A percentile compares a stretch with the other conserved stretches of the same genome.
Conservation (phyloP, 23 tunicate species). For the Ciona savignyi region DNA sequence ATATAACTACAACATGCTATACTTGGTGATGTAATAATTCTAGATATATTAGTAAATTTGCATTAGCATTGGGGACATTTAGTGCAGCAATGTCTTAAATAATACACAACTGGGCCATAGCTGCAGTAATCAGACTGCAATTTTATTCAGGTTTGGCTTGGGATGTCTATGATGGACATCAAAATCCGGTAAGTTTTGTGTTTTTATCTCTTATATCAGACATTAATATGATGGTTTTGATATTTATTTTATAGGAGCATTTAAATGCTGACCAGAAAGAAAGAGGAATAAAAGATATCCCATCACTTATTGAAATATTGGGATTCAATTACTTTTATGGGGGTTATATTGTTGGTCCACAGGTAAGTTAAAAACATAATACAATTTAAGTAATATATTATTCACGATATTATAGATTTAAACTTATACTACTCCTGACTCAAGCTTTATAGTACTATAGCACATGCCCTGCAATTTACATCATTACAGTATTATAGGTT, state of each 20-base stretch:
- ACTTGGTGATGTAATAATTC: no score
- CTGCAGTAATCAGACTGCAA: no score
- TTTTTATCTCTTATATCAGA: background rate
- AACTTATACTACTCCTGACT: background rate
- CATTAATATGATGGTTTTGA: background rate
- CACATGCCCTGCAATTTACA: no score
- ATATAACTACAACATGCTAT: no score
- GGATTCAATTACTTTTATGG: slow-evolving; percentile 69
- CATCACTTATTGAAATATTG: slow-evolving; percentile 62
- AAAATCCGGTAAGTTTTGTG: slow-evolving; percentile 27
- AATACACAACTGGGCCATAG: no score
- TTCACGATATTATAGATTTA: background rate
- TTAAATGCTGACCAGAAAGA: slow-evolving; percentile 56
- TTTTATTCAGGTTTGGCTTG: slow-evolving; percentile 64
- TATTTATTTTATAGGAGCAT: slow-evolving; percentile 18
- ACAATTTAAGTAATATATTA: background rate
- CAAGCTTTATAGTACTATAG: background rate
- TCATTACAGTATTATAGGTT: no score
- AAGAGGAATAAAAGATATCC: slow-evolving; percentile 54
- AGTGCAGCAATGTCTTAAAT: no score
- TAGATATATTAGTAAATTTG: no score
- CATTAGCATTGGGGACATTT: no score
- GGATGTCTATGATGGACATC: slow-evolving; percentile 93
- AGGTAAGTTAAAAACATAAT: slow-evolving; percentile 15
- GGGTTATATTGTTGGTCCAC: slow-evolving; percentile 89